A percentile compares a stretch with the other conserved stretches of the same genome.
Evolutionary conservation across 2,888 invertebrate species (phyloP).

Genomic region (Sphaerophoria taeniata): DNA sequence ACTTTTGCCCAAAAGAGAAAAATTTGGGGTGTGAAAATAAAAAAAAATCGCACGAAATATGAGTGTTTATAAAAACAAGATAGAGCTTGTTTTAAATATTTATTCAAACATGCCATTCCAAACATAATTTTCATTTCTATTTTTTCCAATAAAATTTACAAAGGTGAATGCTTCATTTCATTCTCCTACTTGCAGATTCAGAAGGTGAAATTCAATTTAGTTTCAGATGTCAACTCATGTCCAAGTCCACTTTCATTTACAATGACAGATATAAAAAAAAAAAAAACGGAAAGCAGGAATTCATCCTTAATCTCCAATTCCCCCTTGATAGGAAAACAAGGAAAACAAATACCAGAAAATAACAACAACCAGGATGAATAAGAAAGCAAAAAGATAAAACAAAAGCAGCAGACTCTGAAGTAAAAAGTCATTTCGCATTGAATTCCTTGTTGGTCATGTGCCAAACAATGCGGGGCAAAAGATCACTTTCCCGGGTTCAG

Average conservation of each 20-base stretch:
- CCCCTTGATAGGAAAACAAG: conserved; percentile 69
- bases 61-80: too few species aligned
- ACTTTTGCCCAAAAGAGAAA: too few species aligned
- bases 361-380: conserved; percentile 57
- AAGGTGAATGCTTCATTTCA: conserved; percentile 44
- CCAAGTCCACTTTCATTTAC: conserved; percentile 71
- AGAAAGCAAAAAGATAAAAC: conserved; percentile 19
- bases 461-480: conserved; percentile 69
- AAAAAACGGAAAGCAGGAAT: conserved; percentile 63
- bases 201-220: conserved; percentile 66
- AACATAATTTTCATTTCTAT: too few species aligned
- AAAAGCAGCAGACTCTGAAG: conserved; percentile 16
- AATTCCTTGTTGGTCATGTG: conserved; percentile 73
- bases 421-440: conserved; percentile 69
- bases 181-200: conserved; percentile 26
- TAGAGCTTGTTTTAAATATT: too few species aligned
- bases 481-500: conserved; percentile 65
- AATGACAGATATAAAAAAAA: conserved; percentile 52
- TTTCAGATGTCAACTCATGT: conserved; percentile 71
- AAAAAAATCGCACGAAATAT: too few species aligned
- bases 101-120: too few species aligned
- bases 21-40: too few species aligned
- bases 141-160: neutral
- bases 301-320: conserved; percentile 73
- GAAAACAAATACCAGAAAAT: conserved; percentile 36